Percentiles rank a stretch among this genome's conserved stretches.
phyloP scores from a whole-genome alignment of 2,113 vertebrate species.

The Lophochroa leadbeateri region DNA sequence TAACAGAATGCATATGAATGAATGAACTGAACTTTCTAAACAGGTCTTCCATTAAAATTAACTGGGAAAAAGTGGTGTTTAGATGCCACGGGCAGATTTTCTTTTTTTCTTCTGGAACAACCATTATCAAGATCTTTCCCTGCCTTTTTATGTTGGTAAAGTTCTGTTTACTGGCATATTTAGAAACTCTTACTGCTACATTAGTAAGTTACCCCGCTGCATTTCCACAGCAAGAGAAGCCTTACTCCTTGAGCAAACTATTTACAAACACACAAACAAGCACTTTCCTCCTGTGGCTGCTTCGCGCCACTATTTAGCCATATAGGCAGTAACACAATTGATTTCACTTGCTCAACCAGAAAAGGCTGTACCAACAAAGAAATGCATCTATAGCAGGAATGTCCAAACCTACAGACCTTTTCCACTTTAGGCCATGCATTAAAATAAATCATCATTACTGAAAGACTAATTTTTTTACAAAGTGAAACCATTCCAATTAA shows the following conservation, averaged over 20 bases:
- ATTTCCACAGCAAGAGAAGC: background rate
- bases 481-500: background rate
- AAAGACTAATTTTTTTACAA: background rate
- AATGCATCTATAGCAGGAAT: background rate
- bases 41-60: background rate
- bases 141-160: background rate
- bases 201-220: background rate
- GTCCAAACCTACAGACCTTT: background rate
- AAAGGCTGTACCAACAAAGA: background rate
- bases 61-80: background rate
- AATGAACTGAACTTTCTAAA: background rate
- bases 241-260: background rate
- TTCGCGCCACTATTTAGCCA: background rate
- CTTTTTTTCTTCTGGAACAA: background rate
- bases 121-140: background rate
- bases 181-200: background rate
- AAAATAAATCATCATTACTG: background rate
- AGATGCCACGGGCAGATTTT: background rate
- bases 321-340: background rate
- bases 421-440: background rate
- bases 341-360: background rate
- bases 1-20: rapidly evolving
- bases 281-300: background rate
- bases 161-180: background rate
- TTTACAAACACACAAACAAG: background rate